Base-by-base conservation (phyloP, 2,888 invertebrate genomes). In the Hydriomena furcata region DNA sequence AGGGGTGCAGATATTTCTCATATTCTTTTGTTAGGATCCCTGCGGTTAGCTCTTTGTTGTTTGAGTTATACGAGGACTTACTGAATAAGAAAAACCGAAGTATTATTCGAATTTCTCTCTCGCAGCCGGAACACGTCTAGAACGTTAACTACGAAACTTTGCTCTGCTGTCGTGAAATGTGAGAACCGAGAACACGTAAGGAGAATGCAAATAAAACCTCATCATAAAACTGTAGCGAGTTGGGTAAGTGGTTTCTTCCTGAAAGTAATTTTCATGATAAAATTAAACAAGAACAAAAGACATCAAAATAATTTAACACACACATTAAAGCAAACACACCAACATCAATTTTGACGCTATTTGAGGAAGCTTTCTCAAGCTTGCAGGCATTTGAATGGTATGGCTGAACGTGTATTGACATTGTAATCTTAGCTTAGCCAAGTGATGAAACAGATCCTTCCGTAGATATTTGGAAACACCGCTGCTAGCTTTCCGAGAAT, bases 21-120 rank as follows among this genome's bases (percentile, higher is more conserved):
- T 84, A 84, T 85, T 85, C 85, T 81, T 88, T 88, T 88, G 87
- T 88, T 73, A 71, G 71, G 68, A 79, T 76, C 75, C 69, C 73
- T 69, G 73, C 77, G 79, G 79, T 66, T 79, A 76, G 76, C 73
- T 79, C 79, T 85, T 84, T 84, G 84, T 85, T 85, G 76, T 82
- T 78, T 74, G 78, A 79, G 76, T 82, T 82, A 84, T 80, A 78
- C 65, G 69, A 70, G 72, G 71, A 77, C 77, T 80, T 72, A 76
- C 71, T 71, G 80, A 79, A 81, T 79, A 82, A 80, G 76, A 83
- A 82, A 80, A 82, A 81, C 75, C 71, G 65, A 69, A 77, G 71
- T 66, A 79, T 82, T 80, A 79, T 76, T 79, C 72, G 72, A 71
- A 71, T 73, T 73, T 76, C 72, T 65, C 63, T 71, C 64, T 65